phyloP scores from a whole-genome alignment of 2,888 invertebrate genomes.

The Ganaspis brasiliensis region DNA sequence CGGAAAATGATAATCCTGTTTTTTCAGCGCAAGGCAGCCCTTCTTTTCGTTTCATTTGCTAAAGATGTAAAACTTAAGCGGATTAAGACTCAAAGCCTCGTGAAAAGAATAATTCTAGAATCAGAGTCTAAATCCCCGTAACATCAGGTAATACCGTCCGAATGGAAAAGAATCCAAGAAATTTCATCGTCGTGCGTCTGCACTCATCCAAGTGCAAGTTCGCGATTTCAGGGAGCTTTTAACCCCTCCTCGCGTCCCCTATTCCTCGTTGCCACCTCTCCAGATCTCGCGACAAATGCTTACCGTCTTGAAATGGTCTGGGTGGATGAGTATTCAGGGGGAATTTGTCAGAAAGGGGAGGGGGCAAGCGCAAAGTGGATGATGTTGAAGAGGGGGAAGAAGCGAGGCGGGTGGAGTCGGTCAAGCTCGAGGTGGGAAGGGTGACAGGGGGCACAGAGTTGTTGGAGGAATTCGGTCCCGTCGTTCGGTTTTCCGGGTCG shows the following conservation, averaged over 20 bases:
- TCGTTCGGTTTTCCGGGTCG: slow-evolving; percentile 47
- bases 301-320: slow-evolving; percentile 19
- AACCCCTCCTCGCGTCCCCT: background rate
- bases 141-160: slow-evolving; percentile 24
- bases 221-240: background rate
- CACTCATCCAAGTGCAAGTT: background rate
- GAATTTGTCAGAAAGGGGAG: slow-evolving; percentile 23
- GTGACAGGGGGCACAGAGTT: slow-evolving; percentile 49
- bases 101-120: slow-evolving; percentile 34
- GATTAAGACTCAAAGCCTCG: slow-evolving; percentile 10
- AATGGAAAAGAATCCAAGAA: slow-evolving; percentile 23
- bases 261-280: background rate
- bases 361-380: background rate
- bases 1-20: slow-evolving; percentile 2
- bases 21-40: background rate
- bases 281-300: slow-evolving; percentile 29
- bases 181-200: slow-evolving; percentile 4
- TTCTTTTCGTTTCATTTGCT: background rate
- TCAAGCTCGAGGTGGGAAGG: background rate
- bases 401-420: slow-evolving; percentile 29
- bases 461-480: slow-evolving; percentile 58
- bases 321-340: slow-evolving; percentile 21
- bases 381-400: background rate
- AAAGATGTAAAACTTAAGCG: slow-evolving; percentile 32
- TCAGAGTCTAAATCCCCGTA: slow-evolving; percentile 25